Conservation (phyloP, 2,888 invertebrate species). For the Lasius platythorax region DNA sequence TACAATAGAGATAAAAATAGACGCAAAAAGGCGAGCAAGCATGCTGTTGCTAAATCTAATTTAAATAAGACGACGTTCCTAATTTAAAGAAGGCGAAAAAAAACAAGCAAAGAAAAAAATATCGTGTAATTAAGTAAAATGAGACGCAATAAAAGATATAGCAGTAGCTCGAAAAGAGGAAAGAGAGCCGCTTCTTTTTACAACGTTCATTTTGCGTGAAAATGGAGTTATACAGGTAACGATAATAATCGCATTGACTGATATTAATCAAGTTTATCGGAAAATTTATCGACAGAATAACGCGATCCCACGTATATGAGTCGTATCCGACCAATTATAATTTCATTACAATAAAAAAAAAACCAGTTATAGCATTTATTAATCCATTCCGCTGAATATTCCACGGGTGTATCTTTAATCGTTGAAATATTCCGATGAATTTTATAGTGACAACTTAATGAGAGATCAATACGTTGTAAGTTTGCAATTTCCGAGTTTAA, state of each 20-base stretch:
- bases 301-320: background rate
- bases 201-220: conserved; percentile 14
- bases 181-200: background rate
- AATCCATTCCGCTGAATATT: background rate
- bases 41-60: background rate
- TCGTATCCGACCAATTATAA: background rate
- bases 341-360: background rate
- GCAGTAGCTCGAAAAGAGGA: background rate
- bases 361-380: background rate
- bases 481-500: background rate
- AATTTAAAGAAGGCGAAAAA: background rate
- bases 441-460: background rate
- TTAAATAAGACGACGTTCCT: background rate
- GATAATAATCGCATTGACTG: background rate
- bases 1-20: background rate
- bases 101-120: background rate
- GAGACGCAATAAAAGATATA: background rate
- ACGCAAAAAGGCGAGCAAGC: background rate
- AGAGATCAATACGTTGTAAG: background rate
- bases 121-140: background rate
- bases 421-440: background rate
- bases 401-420: background rate
- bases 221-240: conserved; percentile 7
- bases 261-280: conserved; percentile 21
- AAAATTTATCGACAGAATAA: conserved; percentile 2